These are phyloP conservation scores for Ia io DNA, from an alignment of 2,113 vertebrate species.

Conservation along the genomic window DNA sequence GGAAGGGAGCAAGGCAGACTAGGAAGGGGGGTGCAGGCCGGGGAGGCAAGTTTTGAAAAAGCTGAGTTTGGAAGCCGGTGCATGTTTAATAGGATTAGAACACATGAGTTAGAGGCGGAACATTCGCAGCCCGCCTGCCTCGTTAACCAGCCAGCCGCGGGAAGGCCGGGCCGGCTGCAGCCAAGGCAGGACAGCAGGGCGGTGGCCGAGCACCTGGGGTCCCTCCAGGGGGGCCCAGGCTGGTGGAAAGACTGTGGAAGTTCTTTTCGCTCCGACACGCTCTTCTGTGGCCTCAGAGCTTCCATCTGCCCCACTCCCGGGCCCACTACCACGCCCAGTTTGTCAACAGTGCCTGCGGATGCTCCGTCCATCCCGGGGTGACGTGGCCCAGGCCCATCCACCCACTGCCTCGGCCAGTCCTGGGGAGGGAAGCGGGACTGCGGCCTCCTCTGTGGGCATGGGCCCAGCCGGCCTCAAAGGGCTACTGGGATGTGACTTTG, in stretches of 20 bases:
- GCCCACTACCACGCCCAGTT: slow-evolving; percentile 21
- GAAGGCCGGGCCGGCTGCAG: neutral
- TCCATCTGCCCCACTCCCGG: neutral
- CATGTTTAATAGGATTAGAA: slow-evolving; percentile 81
- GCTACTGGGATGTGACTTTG: neutral
- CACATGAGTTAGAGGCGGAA: slow-evolving; percentile 69
- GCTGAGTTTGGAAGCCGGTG: slow-evolving; percentile 69
- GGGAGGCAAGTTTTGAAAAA: slow-evolving; percentile 56
- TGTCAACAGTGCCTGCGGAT: neutral
- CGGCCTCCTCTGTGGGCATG: rapidly evolving
- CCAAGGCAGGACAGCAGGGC: neutral
- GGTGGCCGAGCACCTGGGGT: neutral
- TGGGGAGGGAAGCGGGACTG: neutral
- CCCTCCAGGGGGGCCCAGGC: neutral
- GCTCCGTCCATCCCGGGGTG: slow-evolving; percentile 4
- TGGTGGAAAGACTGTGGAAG: neutral
- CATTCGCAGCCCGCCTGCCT: slow-evolving; percentile 63
- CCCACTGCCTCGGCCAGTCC: neutral
- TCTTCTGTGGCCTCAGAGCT: neutral
- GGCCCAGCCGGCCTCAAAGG: neutral
- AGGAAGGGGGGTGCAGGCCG: neutral
- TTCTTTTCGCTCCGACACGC: neutral
- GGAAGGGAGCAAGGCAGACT: slow-evolving; percentile 59
- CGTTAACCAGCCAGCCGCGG: slow-evolving; percentile 61
- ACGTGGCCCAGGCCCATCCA: neutral